phyloP scores from a whole-genome alignment of 2,888 invertebrate genomes.

The Athetis lepigone region DNA sequence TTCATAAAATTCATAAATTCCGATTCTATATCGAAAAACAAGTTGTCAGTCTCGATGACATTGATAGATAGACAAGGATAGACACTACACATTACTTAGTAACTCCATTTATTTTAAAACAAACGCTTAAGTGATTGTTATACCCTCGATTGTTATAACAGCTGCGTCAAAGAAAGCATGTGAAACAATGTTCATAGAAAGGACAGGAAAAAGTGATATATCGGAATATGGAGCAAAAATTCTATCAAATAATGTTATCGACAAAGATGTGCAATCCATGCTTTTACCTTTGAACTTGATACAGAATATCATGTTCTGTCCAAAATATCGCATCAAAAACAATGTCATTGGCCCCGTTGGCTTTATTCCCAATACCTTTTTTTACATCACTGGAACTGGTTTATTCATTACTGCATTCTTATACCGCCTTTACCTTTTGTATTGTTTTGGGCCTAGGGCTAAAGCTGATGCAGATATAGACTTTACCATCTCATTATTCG shows the following conservation, averaged over 20 bases:
- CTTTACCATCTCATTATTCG: conserved; percentile 5
- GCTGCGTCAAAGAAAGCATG: not conserved
- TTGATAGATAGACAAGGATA: not conserved
- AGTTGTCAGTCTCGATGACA: not conserved
- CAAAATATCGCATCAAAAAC: conserved; percentile 49
- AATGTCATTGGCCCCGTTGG: conserved; percentile 39
- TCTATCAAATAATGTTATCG: conserved; percentile 5
- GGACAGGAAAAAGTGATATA: not conserved
- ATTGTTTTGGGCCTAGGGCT: not conserved
- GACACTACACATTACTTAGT: not conserved
- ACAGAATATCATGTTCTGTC: conserved; percentile 33
- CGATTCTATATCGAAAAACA: not conserved
- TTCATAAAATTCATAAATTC: no score
- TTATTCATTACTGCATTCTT: conserved; percentile 10
- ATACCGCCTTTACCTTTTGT: not conserved
- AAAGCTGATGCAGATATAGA: not conserved
- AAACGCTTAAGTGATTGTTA: not conserved
- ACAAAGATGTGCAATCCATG: conserved; percentile 44
- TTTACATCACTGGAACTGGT: conserved; percentile 1
- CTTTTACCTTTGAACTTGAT: conserved; percentile 43
- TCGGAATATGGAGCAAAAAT: not conserved
- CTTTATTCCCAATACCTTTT: not conserved
- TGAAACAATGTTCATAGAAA: not conserved
- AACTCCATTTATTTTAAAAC: not conserved
- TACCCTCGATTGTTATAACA: not conserved